These are phyloP conservation scores for Philantomba maxwellii DNA, from an alignment of 2,113 vertebrate genomes.

Conservation along the genomic window DNA sequence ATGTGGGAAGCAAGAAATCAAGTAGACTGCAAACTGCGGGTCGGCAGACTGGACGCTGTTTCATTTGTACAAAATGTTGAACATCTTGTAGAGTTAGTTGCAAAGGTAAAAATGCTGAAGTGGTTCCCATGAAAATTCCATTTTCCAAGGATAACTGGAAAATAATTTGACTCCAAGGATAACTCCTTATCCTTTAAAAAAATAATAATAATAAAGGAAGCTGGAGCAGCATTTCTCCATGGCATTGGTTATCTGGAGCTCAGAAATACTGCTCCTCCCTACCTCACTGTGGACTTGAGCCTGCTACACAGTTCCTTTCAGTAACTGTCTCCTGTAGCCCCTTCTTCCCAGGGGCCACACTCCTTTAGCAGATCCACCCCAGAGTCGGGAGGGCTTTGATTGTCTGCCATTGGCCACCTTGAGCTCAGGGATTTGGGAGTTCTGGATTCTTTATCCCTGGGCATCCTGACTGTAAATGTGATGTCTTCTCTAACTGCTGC, in stretches of 20 bases:
- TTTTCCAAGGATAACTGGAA: neutral
- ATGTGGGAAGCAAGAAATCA: neutral
- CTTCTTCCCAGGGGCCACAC: neutral
- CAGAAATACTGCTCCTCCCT: neutral
- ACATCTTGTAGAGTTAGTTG: neutral
- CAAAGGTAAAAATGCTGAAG: neutral
- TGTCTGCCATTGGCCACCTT: neutral
- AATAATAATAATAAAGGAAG: neutral
- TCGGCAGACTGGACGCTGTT: neutral
- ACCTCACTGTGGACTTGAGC: neutral
- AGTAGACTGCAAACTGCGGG: neutral
- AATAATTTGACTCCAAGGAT: neutral
- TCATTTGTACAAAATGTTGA: neutral
- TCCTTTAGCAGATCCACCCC: neutral
- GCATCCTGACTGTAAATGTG: neutral
- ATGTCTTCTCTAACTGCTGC: neutral
- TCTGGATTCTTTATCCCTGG: neutral
- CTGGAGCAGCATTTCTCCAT: neutral
- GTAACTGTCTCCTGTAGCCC: fast-evolving
- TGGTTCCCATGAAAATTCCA: neutral
- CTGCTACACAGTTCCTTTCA: fast-evolving
- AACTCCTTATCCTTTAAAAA: neutral
- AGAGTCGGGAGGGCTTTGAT: neutral
- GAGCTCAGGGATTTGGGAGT: neutral
- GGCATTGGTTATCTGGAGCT: neutral